Conservation (phyloP, 1,140 invertebrate species). For the Nylanderia fulva region DNA sequence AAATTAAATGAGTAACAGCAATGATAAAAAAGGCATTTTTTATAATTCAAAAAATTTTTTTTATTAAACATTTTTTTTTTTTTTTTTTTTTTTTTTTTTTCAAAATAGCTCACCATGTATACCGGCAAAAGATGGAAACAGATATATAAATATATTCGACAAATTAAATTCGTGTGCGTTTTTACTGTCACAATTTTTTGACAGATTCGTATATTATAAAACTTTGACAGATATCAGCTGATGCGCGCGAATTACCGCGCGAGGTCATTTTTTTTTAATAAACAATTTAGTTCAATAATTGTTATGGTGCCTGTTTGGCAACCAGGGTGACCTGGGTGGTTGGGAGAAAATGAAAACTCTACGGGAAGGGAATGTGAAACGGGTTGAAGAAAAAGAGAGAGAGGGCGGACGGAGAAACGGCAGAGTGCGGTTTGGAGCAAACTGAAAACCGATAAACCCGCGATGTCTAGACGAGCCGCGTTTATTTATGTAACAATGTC, state of each 20-base stretch:
- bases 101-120: too few relatives aligned
- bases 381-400: background rate
- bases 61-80: too few relatives aligned
- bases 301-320: background rate
- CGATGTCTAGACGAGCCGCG: conserved; percentile 70
- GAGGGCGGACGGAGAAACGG: conserved; percentile 11
- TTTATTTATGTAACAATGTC: conserved; percentile 74
- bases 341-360: conserved; percentile 32
- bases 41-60: too few relatives aligned
- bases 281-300: conserved; percentile 27
- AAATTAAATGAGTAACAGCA: background rate
- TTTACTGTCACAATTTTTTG: too few relatives aligned
- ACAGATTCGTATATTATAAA: too few relatives aligned
- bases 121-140: too few relatives aligned
- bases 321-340: background rate
- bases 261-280: too few relatives aligned
- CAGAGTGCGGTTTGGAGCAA: conserved; percentile 60
- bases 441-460: conserved; percentile 74
- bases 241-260: too few relatives aligned
- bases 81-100: background rate
- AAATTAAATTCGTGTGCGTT: too few relatives aligned
- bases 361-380: too few relatives aligned
- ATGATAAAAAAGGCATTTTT: background rate
- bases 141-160: too few relatives aligned
- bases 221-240: too few relatives aligned